Percentiles rank a stretch among this genome's conserved stretches.
Evolutionary conservation across 2,797 vertebrate species (phyloP).

Genomic region (Xyrichtys novacula): DNA sequence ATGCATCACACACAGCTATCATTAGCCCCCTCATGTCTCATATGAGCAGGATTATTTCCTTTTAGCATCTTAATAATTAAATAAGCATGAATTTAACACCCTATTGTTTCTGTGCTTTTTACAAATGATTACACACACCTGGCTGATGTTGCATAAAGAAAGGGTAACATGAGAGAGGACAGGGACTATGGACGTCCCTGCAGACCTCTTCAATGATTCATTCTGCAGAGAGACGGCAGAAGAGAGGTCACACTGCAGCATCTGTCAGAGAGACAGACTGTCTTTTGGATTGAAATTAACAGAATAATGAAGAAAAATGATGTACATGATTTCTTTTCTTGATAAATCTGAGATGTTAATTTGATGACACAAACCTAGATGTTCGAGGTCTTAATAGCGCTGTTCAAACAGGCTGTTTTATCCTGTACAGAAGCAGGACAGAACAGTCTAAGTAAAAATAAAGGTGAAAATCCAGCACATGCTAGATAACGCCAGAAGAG

Average conservation of each 20-base stretch:
- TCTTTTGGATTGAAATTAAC: not conserved
- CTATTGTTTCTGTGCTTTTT: conserved; percentile 14
- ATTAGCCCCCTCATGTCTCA: conserved; percentile 11
- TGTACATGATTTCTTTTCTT: not conserved
- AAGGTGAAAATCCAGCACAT: too few relatives aligned
- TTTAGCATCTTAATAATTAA: conserved; percentile 1
- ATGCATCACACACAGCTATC: conserved; percentile 9
- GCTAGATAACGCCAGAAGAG: too few relatives aligned
- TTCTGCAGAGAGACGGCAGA: conserved; percentile 38
- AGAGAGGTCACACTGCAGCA: conserved; percentile 43
- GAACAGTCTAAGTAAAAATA: too few relatives aligned
- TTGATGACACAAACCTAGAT: conserved; percentile 8
- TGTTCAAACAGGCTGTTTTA: too few relatives aligned
- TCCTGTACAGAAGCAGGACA: too few relatives aligned
- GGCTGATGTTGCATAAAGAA: conserved; percentile 29
- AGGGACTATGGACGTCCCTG: conserved; percentile 17
- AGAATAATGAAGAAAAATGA: not conserved
- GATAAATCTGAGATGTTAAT: not conserved
- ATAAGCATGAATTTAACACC: not conserved
- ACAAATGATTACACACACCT: conserved; percentile 14
- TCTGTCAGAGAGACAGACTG: conserved; percentile 2
- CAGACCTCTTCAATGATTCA: conserved; percentile 71
- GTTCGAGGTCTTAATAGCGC: not conserved
- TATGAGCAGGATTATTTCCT: not conserved
- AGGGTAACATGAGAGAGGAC: conserved; percentile 55